A percentile compares a stretch with the other conserved stretches of the same genome.
Conservation (phyloP, 2,113 vertebrate species). For the Calypte anna region DNA sequence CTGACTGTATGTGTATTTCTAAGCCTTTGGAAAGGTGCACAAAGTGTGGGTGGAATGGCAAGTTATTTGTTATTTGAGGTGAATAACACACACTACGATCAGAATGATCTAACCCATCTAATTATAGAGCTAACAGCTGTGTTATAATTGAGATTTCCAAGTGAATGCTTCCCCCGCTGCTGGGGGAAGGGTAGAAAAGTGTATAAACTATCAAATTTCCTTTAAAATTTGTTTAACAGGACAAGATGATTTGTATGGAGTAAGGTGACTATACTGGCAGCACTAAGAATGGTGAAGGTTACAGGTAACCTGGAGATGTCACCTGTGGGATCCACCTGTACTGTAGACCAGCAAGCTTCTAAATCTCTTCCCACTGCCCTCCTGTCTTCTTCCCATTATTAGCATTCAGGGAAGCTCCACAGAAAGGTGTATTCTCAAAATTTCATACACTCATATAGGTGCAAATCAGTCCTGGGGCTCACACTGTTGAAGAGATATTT, state of each 20-base stretch:
- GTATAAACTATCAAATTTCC: neutral
- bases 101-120: neutral
- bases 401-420: neutral
- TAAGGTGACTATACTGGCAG: neutral
- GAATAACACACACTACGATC: neutral
- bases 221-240: neutral
- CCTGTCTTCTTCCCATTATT: neutral
- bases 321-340: neutral
- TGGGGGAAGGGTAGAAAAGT: neutral
- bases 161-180: neutral
- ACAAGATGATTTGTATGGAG: neutral
- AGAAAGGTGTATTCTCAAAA: neutral
- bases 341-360: neutral
- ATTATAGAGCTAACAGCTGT: conserved; percentile 18
- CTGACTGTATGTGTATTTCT: neutral
- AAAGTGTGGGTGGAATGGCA: neutral
- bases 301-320: neutral
- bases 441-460: neutral
- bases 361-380: neutral
- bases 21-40: neutral
- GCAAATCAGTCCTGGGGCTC: neutral
- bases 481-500: neutral
- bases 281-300: neutral
- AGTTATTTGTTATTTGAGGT: neutral
- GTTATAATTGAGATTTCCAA: conserved; percentile 34